These are phyloP conservation scores for Melanogrammus aeglefinus DNA, from an alignment of 2,797 vertebrate species.

Conservation along the genomic window DNA sequence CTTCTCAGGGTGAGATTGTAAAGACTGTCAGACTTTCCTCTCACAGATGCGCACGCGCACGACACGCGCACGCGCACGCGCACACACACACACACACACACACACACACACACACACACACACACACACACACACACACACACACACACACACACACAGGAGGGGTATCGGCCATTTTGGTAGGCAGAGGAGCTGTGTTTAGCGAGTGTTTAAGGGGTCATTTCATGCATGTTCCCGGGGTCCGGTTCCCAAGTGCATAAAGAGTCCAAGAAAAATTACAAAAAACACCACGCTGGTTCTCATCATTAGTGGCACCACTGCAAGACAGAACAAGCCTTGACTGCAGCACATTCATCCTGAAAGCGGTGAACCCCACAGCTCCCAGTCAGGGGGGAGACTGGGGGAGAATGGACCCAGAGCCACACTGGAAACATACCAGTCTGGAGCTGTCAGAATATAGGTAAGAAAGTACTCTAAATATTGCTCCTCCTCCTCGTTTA, in stretches of 20 bases:
- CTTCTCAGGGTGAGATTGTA: not conserved
- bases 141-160: not conserved
- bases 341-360: not conserved
- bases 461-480: not conserved
- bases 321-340: constrained; percentile 30
- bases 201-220: not conserved
- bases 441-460: not conserved
- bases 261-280: not conserved
- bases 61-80: too few relatives aligned
- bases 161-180: not conserved
- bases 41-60: not conserved
- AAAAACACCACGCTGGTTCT: not conserved
- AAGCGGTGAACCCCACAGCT: constrained; percentile 6
- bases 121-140: not conserved
- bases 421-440: constrained; percentile 21
- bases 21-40: not conserved
- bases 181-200: not conserved
- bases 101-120: not conserved
- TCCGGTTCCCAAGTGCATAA: not conserved
- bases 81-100: not conserved
- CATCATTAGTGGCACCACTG: not conserved
- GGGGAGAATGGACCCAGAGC: constrained; percentile 33
- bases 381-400: constrained; percentile 9
- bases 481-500: not conserved
- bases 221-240: not conserved